Conservation (phyloP, 2,888 invertebrate genomes). For the Rosalia funebris region DNA sequence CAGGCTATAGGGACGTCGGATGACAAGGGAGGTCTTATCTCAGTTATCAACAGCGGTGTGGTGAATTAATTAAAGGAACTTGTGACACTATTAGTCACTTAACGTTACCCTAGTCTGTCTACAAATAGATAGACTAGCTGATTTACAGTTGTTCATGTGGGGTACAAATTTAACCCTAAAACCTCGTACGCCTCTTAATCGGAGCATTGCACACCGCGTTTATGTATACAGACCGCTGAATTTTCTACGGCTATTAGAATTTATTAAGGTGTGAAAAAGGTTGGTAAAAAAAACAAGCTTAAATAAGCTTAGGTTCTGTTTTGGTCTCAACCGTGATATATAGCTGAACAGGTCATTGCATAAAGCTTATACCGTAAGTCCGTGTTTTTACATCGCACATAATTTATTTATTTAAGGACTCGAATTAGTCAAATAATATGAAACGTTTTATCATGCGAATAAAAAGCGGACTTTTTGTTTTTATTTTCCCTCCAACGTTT, state of each 20-base stretch:
- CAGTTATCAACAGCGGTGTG: conserved; percentile 59
- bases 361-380: conserved; percentile 32
- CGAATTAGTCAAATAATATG: conserved; percentile 2
- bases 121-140: conserved; percentile 58
- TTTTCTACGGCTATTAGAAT: conserved; percentile 35
- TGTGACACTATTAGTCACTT: conserved; percentile 63
- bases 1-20: conserved; percentile 27
- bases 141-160: conserved; percentile 57
- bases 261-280: conserved; percentile 36
- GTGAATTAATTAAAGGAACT: conserved; percentile 62
- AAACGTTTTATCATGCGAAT: conserved; percentile 3
- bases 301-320: conserved; percentile 33
- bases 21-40: conserved; percentile 58
- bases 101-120: conserved; percentile 56
- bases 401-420: conserved; percentile 23
- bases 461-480: neutral
- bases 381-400: conserved; percentile 16
- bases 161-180: conserved; percentile 41
- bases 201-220: conserved; percentile 8
- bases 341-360: conserved; percentile 29
- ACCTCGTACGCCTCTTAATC: conserved; percentile 9
- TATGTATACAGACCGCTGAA: conserved; percentile 24
- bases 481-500: no score
- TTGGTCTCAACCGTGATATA: conserved; percentile 30
- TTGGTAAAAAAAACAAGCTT: conserved; percentile 30